Conservation (phyloP, 2,113 vertebrate species). For the Prunella himalayana region DNA sequence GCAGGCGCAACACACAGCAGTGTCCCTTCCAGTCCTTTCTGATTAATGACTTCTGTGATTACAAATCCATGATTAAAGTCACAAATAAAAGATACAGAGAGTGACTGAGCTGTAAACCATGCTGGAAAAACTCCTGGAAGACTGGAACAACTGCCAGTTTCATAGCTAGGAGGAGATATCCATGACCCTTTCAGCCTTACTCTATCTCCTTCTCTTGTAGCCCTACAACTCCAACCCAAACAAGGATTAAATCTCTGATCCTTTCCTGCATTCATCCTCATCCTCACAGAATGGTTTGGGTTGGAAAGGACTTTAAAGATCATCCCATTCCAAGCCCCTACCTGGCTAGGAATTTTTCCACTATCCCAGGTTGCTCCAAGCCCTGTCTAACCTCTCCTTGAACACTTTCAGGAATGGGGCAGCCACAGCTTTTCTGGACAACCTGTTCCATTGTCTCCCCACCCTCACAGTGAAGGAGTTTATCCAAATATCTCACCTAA, state of each 20-base stretch:
- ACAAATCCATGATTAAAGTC: background rate
- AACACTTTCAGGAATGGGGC: background rate
- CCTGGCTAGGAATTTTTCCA: background rate
- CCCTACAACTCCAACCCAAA: background rate
- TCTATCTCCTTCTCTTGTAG: background rate
- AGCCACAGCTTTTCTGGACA: background rate
- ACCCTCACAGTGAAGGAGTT: background rate
- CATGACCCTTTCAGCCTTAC: background rate
- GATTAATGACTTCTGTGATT: background rate
- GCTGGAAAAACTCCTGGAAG: background rate
- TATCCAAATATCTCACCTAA: background rate
- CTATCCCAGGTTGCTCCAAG: background rate
- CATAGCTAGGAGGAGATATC: background rate
- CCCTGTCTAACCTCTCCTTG: background rate
- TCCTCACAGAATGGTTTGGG: background rate
- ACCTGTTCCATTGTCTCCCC: background rate
- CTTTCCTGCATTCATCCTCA: background rate
- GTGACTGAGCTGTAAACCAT: background rate
- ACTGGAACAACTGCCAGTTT: background rate
- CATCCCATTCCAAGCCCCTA: background rate
- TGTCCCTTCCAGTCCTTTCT: background rate
- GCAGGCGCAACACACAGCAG: fast-evolving
- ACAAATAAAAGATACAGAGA: background rate
- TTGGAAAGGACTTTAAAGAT: background rate
- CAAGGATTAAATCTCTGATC: background rate